Percentiles rank a stretch among this genome's conserved stretches.
phyloP scores from a whole-genome alignment of 2,113 vertebrate species.

The Cairina moschata region DNA sequence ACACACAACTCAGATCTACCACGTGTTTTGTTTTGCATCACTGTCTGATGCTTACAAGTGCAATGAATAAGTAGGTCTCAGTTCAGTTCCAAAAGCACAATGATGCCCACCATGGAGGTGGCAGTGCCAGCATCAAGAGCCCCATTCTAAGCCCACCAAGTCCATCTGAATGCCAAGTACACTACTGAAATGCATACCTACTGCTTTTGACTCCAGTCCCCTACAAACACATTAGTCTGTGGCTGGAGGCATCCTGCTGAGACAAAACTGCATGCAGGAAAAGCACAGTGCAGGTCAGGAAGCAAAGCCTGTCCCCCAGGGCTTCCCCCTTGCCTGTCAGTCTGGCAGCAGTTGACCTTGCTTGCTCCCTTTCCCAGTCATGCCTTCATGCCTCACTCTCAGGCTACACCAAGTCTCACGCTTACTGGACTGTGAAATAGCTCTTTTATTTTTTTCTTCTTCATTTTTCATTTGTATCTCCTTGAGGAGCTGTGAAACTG shows the following conservation, averaged over 20 bases:
- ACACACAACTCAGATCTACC: background rate
- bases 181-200: rapidly evolving
- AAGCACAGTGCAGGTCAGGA: rapidly evolving
- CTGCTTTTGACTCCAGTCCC: rapidly evolving
- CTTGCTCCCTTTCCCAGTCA: background rate
- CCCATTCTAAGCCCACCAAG: background rate
- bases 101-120: rapidly evolving
- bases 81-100: rapidly evolving
- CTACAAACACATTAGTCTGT: rapidly evolving
- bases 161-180: background rate
- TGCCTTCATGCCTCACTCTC: background rate
- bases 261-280: rapidly evolving
- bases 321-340: background rate
- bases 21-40: background rate
- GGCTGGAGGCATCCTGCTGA: background rate
- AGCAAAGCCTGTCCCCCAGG: rapidly evolving
- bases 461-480: rapidly evolving
- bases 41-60: background rate
- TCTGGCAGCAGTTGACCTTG: background rate
- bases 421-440: constrained; percentile 52
- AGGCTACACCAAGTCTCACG: background rate
- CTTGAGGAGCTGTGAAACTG: background rate
- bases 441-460: background rate
- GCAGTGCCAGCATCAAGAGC: background rate
- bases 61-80: background rate